Percentiles rank a stretch among this genome's conserved stretches.
Evolutionary conservation across 2,797 vertebrate species (phyloP).

Genomic region (Lepus townsendii): DNA sequence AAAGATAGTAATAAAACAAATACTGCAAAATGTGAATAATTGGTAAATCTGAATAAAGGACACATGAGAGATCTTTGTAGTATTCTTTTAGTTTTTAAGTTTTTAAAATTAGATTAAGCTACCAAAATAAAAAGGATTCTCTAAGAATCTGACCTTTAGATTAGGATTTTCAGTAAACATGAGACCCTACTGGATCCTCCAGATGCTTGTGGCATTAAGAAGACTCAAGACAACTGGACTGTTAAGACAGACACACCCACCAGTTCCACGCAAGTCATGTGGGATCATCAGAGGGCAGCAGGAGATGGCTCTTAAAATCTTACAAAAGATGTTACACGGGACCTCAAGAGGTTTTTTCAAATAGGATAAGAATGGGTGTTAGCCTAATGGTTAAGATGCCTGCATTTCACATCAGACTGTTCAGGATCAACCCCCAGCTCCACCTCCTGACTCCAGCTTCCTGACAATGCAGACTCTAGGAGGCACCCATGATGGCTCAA

Average conservation of each 20-base stretch:
- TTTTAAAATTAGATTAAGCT: slow-evolving; percentile 3
- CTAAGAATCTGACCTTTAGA: neutral
- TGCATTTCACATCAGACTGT: too few species aligned
- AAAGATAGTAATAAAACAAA: neutral
- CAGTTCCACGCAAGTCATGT: neutral
- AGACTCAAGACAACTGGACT: neutral
- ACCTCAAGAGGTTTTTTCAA: too few species aligned
- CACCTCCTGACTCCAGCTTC: too few species aligned
- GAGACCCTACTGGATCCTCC: neutral
- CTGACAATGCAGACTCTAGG: too few species aligned
- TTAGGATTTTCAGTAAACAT: neutral
- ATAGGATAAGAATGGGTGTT: too few species aligned
- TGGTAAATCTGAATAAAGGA: too few species aligned
- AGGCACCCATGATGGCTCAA: too few species aligned
- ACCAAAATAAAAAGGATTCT: neutral
- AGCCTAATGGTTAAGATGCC: too few species aligned
- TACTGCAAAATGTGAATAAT: too few species aligned
- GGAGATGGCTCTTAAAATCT: neutral
- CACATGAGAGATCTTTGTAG: too few species aligned
- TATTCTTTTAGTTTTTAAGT: neutral
- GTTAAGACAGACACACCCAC: neutral
- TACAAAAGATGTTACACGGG: too few species aligned
- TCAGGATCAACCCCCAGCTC: too few species aligned
- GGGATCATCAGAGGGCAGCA: neutral
- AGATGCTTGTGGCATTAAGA: neutral